phyloP scores from a whole-genome alignment of 2,113 vertebrate genomes.

The Danionella cerebrum region DNA sequence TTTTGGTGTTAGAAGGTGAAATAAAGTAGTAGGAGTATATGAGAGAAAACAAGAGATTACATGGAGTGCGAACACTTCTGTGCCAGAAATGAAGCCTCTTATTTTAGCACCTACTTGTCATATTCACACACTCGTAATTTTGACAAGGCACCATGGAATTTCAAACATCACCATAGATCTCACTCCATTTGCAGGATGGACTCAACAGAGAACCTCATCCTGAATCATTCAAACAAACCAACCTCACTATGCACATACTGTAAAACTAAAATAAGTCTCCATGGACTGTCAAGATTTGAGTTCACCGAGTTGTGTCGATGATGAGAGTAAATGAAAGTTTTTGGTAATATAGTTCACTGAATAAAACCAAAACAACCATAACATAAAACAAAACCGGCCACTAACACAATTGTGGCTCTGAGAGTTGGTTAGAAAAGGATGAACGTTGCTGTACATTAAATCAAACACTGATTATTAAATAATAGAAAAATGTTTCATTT shows the following conservation, averaged over 20 bases:
- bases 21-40: slow-evolving; percentile 8
- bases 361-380: no score
- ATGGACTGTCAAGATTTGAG: no score
- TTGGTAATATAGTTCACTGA: no score
- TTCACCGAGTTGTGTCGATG: no score
- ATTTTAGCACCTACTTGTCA: slow-evolving; percentile 55
- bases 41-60: slow-evolving; percentile 6
- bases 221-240: slow-evolving; percentile 34
- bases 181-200: slow-evolving; percentile 45
- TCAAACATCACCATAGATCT: slow-evolving; percentile 65
- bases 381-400: no score
- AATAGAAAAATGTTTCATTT: no score
- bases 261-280: not conserved
- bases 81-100: slow-evolving; percentile 43
- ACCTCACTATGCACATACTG: not conserved
- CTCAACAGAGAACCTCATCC: not conserved
- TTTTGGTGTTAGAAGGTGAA: not conserved
- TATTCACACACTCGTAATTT: slow-evolving; percentile 58
- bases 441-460: no score
- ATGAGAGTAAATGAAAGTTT: no score
- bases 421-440: no score
- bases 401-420: no score
- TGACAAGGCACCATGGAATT: slow-evolving; percentile 64
- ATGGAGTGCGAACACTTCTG: slow-evolving; percentile 10
- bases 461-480: no score